A percentile compares a stretch with the other conserved stretches of the same genome.
phyloP scores from a whole-genome alignment of 2,888 invertebrate species.

The Ceraclea dissimilis region DNA sequence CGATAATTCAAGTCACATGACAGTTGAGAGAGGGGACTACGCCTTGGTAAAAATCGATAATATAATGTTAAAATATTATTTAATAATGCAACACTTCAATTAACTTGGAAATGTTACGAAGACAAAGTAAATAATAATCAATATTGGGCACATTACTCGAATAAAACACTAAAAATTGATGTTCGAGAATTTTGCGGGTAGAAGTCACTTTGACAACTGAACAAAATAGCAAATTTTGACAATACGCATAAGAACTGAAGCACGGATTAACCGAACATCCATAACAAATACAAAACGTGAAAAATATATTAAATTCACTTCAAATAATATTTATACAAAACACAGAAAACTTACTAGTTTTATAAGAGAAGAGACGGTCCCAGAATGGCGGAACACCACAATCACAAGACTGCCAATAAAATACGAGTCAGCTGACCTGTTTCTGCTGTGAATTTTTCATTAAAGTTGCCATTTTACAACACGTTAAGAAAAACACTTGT shows the following conservation, averaged over 20 bases:
- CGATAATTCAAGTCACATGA: constrained; percentile 12
- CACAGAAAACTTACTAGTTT: constrained; percentile 4
- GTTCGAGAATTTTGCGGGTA: neutral
- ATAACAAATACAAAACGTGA: too few relatives aligned
- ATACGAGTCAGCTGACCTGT: constrained; percentile 42
- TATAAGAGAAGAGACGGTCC: constrained; percentile 1
- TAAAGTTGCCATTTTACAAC: constrained; percentile 12
- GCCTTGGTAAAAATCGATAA: constrained; percentile 12
- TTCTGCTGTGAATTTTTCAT: constrained; percentile 30
- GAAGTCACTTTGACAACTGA: constrained; percentile 14
- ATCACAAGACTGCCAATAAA: constrained; percentile 49
- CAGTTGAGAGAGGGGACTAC: constrained; percentile 7
- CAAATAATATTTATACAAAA: neutral
- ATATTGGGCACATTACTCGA: neutral
- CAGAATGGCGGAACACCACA: constrained; percentile 44
- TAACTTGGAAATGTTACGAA: neutral
- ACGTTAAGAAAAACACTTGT: constrained; percentile 15
- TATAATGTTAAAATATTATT: neutral
- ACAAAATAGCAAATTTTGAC: neutral
- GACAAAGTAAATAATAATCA: neutral
- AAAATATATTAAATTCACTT: neutral
- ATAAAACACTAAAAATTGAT: neutral
- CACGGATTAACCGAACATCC: neutral
- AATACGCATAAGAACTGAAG: neutral
- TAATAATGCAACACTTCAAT: neutral